Evolutionary conservation across 2,797 vertebrate species (phyloP).

Genomic region (Xerus rutilus): DNA sequence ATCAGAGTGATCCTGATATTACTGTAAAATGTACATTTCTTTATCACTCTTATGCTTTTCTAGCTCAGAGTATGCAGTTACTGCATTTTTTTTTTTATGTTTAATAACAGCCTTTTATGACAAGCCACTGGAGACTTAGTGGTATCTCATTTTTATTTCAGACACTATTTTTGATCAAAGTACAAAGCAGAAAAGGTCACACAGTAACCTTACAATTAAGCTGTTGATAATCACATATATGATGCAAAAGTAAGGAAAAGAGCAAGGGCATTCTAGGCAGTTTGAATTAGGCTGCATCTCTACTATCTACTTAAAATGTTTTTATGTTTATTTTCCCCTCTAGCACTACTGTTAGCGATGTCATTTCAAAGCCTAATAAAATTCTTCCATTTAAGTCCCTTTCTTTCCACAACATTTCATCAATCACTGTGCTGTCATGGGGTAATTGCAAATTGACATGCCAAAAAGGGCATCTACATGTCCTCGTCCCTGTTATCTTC

Average conservation of each 20-base stretch:
- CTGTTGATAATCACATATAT: conserved; percentile 81
- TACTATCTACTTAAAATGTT: conserved; percentile 77
- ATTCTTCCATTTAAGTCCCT: conserved; percentile 76
- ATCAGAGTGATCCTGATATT: conserved; percentile 53
- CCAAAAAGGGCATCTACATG: conserved; percentile 78
- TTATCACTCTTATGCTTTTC: conserved; percentile 76
- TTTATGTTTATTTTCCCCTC: conserved; percentile 80
- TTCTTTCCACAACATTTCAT: conserved; percentile 81
- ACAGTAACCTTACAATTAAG: conserved; percentile 83
- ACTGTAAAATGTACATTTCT: conserved; percentile 60
- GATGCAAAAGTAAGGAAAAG: conserved; percentile 81
- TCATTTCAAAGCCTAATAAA: conserved; percentile 82
- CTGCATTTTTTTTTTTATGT: conserved; percentile 83
- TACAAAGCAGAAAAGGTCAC: conserved; percentile 83
- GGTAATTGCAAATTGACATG: conserved; percentile 83
- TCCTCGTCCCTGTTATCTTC: conserved; percentile 82
- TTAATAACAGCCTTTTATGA: conserved; percentile 82
- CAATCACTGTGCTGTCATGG: conserved; percentile 82
- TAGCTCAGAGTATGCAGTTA: conserved; percentile 75
- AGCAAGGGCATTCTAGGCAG: conserved; percentile 83
- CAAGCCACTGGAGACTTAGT: conserved; percentile 79
- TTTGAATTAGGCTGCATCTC: conserved; percentile 57
- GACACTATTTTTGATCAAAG: conserved; percentile 83
- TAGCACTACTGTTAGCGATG: conserved; percentile 71
- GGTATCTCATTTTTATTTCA: conserved; percentile 85